Conservation (phyloP, 1,140 invertebrate species). For the Polypedilum pembai region DNA sequence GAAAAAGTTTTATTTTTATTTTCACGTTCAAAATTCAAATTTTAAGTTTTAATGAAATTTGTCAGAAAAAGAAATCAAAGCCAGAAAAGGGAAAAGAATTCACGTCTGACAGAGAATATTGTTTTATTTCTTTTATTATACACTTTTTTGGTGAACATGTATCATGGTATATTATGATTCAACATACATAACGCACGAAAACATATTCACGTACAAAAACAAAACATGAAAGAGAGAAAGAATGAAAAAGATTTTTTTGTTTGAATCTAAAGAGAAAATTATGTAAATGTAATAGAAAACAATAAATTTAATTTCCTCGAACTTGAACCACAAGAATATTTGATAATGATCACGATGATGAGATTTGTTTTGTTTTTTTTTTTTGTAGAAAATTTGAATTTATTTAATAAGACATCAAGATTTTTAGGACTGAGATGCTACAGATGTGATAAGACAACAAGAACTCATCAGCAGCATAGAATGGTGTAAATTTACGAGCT, state of each 20-base stretch:
- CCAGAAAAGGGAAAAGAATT: not conserved
- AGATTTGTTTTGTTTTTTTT: not conserved
- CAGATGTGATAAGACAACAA: too few relatives aligned
- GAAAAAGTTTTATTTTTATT: too few relatives aligned
- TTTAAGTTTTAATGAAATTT: too few relatives aligned
- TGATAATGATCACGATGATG: constrained; percentile 1
- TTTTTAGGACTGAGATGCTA: not conserved
- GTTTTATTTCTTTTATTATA: too few relatives aligned
- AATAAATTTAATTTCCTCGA: constrained; percentile 23
- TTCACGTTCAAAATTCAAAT: too few relatives aligned
- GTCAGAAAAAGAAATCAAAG: not conserved
- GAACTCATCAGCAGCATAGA: too few relatives aligned
- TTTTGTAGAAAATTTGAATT: not conserved
- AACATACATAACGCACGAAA: constrained; percentile 25
- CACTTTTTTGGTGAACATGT: not conserved
- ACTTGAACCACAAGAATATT: not conserved
- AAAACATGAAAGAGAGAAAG: constrained; percentile 1
- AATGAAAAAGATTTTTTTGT: not conserved
- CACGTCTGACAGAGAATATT: not conserved
- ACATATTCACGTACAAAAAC: not conserved
- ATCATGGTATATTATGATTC: constrained; percentile 23
- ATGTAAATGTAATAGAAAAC: constrained; percentile 24
- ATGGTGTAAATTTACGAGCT: too few relatives aligned
- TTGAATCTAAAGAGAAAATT: constrained; percentile 3
- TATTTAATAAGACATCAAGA: constrained; percentile 23